phyloP scores from a whole-genome alignment of 1,140 invertebrate genomes.

The Gryllus bimaculatus region DNA sequence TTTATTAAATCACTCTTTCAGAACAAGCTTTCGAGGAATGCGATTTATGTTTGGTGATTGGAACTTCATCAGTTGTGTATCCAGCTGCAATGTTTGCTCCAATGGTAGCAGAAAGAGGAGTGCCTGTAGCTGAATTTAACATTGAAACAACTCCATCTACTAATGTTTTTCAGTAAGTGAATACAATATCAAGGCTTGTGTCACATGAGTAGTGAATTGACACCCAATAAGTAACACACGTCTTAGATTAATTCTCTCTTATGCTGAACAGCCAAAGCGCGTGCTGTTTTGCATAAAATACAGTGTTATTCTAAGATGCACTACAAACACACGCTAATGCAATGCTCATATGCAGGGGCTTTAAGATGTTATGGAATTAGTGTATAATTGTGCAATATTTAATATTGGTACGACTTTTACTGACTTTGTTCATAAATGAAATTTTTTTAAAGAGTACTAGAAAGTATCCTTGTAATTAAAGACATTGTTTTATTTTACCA shows the following conservation, averaged over 20 bases:
- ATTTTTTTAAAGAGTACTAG: no score
- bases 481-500: no score
- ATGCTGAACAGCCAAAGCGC: not conserved
- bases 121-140: constrained; percentile 85
- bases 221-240: no score
- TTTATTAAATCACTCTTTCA: constrained; percentile 27
- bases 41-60: constrained; percentile 75
- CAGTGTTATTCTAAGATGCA: not conserved
- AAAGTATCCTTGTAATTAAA: no score
- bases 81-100: constrained; percentile 91
- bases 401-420: no score
- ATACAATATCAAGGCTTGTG: not conserved
- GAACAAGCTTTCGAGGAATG: constrained; percentile 55
- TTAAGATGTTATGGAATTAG: not conserved
- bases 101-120: constrained; percentile 58
- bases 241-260: not conserved
- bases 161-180: constrained; percentile 51
- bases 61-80: constrained; percentile 82
- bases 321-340: no score
- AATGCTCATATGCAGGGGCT: not conserved
- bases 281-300: not conserved
- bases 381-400: no score
- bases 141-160: constrained; percentile 68
- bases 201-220: not conserved
- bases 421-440: no score